Base-by-base conservation (phyloP, 2,113 vertebrate species). In the Labeo catla region DNA sequence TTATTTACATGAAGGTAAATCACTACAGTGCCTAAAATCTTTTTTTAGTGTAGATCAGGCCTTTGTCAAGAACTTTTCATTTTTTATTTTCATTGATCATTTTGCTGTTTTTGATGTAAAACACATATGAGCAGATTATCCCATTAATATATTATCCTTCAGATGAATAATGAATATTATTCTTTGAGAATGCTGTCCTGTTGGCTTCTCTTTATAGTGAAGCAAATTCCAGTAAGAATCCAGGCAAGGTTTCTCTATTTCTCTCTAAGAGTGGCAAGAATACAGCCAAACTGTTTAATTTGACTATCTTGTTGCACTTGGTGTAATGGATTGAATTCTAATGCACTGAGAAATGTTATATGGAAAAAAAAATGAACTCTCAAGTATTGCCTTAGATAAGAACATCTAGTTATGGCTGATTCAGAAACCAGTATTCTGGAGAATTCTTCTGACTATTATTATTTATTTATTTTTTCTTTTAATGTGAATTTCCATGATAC, bases 81-180 rank as follows among this genome's bases (percentile, higher is more conserved):
- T 70, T 43, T 23, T 10, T 19, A 6, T 54, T 47, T 47, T 47
- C 7, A 47, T 47, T 7, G 3, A 57, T 57, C 19, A 19, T 16
- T 57, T 57, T 57, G 7, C 89, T 89, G 84, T 92, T 92, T 91
- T 86, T 91, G 82, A 93, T 93, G 89, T 93, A 91, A 92, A 93
- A 94, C 92, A 93, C 92, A 94, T 92, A 92, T 89, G 84, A 83
- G 89, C 89, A 9, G 21, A 23, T n/a, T 9, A 21, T 8, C 1
- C 19, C 21, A 10, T 90, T 87, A 93, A 93, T 92, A 93, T 91
- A 86, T 91, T 84, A 93, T 93, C 86, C 92, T 87, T 94, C 88
- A 93, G 91, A 94, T 95, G 91, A 95, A 95, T 94, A 92, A 94
- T 94, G 91, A 90, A 95, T 93, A 80, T 43, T 76, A 87, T 94